A percentile compares a stretch with the other conserved stretches of the same genome.
phyloP scores from a whole-genome alignment of 2,797 vertebrate species.

The Limnodromus scolopaceus region DNA sequence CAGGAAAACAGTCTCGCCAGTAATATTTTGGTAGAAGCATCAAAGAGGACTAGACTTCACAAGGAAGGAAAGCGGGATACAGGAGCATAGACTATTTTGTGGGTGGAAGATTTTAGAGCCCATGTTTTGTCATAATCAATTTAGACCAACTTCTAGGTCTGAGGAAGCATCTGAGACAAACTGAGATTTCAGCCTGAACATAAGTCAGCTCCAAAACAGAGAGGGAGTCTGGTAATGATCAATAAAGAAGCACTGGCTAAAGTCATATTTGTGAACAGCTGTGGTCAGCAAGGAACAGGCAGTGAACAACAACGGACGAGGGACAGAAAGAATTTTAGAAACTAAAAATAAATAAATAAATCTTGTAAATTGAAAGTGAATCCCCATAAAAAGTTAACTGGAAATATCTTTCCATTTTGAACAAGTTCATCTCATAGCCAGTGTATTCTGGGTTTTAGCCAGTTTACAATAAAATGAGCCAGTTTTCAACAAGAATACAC shows the following conservation, averaged over 20 bases:
- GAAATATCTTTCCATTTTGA: constrained; percentile 20
- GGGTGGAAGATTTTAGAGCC: not conserved
- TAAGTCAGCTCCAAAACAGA: not conserved
- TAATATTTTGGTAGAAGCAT: not conserved
- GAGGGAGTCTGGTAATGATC: not conserved
- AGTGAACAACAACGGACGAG: not conserved
- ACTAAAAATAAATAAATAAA: not conserved
- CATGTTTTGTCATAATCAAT: not conserved
- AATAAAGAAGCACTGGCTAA: not conserved
- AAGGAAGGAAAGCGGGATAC: not conserved
- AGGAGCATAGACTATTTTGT: not conserved
- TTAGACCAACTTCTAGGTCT: not conserved
- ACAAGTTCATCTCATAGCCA: not conserved
- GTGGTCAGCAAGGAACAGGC: not conserved
- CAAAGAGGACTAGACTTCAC: not conserved
- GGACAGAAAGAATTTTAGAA: not conserved
- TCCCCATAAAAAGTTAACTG: not conserved
- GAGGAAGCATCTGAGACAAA: not conserved
- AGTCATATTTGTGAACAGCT: not conserved
- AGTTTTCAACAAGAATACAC: not conserved
- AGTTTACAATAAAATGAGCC: constrained; percentile 2
- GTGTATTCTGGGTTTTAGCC: not conserved
- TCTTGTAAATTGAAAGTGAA: not conserved
- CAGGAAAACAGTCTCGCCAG: not conserved
- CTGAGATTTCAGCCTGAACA: not conserved